Evolutionary conservation across 2,888 invertebrate genomes (phyloP).

Genomic region (Kryphioiulus occultus): DNA sequence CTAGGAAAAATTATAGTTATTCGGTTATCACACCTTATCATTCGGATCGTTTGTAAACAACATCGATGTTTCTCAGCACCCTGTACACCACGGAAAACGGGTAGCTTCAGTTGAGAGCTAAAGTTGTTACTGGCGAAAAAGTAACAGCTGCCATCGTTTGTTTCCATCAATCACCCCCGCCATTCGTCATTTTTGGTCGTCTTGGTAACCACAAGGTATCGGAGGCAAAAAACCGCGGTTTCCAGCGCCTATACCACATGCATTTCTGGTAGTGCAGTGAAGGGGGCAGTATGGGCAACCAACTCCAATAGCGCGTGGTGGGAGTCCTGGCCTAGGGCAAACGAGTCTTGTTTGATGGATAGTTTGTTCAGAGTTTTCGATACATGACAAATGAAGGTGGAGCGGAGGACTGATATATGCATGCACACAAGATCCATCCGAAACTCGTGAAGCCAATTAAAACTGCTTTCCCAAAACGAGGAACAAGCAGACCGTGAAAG

Average conservation of each 20-base stretch:
- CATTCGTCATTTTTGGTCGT: conserved; percentile 26
- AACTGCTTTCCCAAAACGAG: background rate
- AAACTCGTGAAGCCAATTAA: background rate
- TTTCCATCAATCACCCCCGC: conserved; percentile 35
- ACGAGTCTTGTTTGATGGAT: conserved; percentile 10
- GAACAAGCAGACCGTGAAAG: background rate
- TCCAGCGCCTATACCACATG: background rate
- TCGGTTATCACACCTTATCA: no score
- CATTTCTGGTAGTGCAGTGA: background rate
- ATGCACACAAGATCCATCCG: background rate
- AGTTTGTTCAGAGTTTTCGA: background rate
- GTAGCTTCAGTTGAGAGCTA: background rate
- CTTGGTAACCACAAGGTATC: background rate
- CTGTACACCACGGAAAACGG: background rate
- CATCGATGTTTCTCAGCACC: background rate
- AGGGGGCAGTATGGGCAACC: background rate
- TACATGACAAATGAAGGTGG: conserved; percentile 14
- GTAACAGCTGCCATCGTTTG: conserved; percentile 35
- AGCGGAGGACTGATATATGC: background rate
- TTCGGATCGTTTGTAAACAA: no score
- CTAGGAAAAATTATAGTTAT: no score
- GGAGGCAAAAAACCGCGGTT: background rate
- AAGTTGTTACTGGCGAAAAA: conserved; percentile 9
- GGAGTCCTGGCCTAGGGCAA: conserved; percentile 26
- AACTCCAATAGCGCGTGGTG: conserved; percentile 18